Conservation (phyloP, 2,113 vertebrate genomes). For the Tenebrosternarchus preto region DNA sequence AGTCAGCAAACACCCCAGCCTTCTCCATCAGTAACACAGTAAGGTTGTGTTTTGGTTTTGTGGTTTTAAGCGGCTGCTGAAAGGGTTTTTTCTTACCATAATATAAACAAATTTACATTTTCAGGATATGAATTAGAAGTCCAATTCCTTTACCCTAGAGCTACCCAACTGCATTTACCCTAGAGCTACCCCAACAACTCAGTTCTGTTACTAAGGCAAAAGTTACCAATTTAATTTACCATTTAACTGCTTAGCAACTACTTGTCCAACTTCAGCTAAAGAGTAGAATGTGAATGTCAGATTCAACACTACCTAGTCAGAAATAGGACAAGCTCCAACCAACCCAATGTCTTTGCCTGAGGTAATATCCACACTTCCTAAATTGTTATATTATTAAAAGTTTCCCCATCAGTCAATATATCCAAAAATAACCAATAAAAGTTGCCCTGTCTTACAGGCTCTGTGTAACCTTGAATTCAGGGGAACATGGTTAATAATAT, state of each 20-base stretch:
- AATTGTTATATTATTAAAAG: neutral
- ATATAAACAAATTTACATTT: neutral
- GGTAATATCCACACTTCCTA: neutral
- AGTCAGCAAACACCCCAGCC: too few relatives aligned
- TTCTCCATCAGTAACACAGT: too few relatives aligned
- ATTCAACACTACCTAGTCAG: neutral
- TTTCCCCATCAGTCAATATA: neutral
- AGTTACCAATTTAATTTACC: neutral
- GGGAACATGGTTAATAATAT: neutral
- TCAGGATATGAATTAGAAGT: neutral
- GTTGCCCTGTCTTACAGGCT: neutral
- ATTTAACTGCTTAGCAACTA: neutral
- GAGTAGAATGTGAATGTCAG: neutral
- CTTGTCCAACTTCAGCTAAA: neutral
- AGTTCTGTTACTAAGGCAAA: neutral
- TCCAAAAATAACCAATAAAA: conserved; percentile 3
- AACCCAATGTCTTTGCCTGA: neutral
- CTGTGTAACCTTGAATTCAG: neutral
- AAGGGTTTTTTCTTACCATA: neutral
- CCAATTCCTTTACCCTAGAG: neutral
- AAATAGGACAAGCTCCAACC: neutral
- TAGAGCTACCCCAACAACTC: neutral
- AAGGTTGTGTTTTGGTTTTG: neutral
- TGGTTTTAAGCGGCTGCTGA: neutral
- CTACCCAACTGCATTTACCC: too few relatives aligned